Evolutionary conservation across 2,888 invertebrate species (phyloP).

Genomic region (Matsumyia berberina): DNA sequence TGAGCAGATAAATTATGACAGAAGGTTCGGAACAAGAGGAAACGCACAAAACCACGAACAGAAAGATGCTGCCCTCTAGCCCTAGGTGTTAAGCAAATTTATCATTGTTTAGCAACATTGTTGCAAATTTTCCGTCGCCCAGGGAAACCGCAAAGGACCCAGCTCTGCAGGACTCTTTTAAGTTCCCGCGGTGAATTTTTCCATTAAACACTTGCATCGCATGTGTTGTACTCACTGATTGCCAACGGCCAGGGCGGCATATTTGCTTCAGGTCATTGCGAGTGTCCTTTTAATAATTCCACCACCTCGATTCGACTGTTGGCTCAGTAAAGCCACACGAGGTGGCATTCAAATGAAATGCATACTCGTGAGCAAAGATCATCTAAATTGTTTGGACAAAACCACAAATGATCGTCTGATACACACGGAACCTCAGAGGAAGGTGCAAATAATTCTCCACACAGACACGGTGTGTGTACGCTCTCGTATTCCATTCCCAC

Average conservation of each 20-base stretch:
- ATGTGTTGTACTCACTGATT: background rate
- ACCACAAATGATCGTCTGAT: constrained; percentile 19
- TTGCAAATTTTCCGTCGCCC: constrained; percentile 18
- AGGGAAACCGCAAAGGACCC: background rate
- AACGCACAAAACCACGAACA: constrained; percentile 8
- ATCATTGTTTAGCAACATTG: constrained; percentile 59
- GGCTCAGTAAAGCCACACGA: constrained; percentile 26
- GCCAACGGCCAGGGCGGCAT: background rate
- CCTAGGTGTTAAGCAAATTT: constrained; percentile 42
- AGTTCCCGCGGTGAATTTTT: too few relatives aligned
- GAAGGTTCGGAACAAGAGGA: background rate
- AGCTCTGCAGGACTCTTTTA: background rate
- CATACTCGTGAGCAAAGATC: background rate
- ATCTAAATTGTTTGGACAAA: constrained; percentile 12
- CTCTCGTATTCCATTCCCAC: constrained; percentile 60
- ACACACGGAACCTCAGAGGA: background rate
- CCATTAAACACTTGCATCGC: constrained; percentile 2
- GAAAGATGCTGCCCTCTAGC: constrained; percentile 8
- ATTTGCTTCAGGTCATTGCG: constrained; percentile 20
- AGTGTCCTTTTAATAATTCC: constrained; percentile 16
- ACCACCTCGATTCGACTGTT: constrained; percentile 32
- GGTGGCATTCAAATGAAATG: constrained; percentile 27
- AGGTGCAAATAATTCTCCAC: constrained; percentile 23
- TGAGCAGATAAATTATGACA: background rate
- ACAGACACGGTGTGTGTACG: background rate